Evolutionary conservation across 2,888 invertebrate species (phyloP).

Genomic region (Nebria brevicollis): DNA sequence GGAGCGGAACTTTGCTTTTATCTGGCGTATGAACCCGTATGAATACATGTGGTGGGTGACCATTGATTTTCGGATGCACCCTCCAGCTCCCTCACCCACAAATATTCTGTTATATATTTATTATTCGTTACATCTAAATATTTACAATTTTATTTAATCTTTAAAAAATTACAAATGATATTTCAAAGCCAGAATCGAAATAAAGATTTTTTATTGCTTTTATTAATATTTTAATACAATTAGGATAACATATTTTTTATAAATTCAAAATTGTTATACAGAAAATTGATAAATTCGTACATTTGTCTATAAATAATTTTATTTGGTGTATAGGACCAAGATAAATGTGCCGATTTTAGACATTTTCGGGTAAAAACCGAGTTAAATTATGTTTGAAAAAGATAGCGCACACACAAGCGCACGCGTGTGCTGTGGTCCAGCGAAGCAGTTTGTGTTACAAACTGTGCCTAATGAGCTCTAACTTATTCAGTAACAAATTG

Average conservation of each 20-base stretch:
- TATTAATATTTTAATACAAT: too few relatives aligned
- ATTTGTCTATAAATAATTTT: too few relatives aligned
- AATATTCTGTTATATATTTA: neutral
- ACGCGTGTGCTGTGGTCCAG: neutral
- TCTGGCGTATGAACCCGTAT: slow-evolving; percentile 15
- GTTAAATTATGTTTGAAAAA: neutral
- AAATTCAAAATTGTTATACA: too few relatives aligned
- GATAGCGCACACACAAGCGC: neutral
- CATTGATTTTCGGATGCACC: slow-evolving; percentile 15
- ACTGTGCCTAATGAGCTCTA: slow-evolving; percentile 34
- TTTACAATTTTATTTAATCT: too few relatives aligned
- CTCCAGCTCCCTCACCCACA: neutral
- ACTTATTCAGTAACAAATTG: slow-evolving; percentile 46
- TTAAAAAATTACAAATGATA: too few relatives aligned
- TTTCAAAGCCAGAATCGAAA: too few relatives aligned
- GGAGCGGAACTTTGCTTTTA: slow-evolving; percentile 26
- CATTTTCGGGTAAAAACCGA: neutral
- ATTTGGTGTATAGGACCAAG: too few relatives aligned
- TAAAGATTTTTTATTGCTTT: too few relatives aligned
- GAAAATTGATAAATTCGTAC: too few relatives aligned
- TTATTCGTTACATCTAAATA: neutral
- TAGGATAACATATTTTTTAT: too few relatives aligned
- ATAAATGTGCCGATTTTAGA: too few relatives aligned
- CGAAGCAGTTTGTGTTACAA: slow-evolving; percentile 20
- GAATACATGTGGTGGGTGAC: slow-evolving; percentile 13